These are phyloP conservation scores for Chloroclysta siterata DNA, from an alignment of 2,888 invertebrate genomes.

Conservation along the genomic window DNA sequence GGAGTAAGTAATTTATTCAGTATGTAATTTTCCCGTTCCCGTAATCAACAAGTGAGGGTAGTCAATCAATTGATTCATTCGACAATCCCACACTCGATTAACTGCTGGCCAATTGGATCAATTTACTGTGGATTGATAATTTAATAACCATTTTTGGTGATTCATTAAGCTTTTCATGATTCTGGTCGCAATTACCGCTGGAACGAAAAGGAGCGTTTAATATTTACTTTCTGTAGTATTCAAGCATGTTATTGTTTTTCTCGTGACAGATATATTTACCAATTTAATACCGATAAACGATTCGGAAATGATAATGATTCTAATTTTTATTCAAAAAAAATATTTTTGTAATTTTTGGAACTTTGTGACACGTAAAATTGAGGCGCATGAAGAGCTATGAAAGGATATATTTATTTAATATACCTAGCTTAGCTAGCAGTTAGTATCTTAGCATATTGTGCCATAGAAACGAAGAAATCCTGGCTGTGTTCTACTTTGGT, in stretches of 20 bases:
- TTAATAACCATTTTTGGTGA: constrained; percentile 17
- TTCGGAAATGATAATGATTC: no score
- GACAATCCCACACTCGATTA: constrained; percentile 30
- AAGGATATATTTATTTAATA: no score
- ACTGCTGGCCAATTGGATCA: constrained; percentile 18
- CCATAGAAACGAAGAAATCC: not conserved
- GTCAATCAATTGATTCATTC: constrained; percentile 33
- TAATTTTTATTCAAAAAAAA: no score
- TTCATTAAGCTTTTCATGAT: constrained; percentile 9
- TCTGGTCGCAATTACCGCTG: constrained; percentile 3
- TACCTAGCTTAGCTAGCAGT: no score
- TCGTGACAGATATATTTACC: no score
- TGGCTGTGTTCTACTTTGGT: not conserved
- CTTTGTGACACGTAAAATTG: no score
- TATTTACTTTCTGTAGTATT: not conserved
- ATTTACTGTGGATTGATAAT: constrained; percentile 27
- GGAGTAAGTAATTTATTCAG: constrained; percentile 12
- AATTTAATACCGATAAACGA: no score
- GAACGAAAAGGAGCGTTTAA: not conserved
- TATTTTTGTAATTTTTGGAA: no score
- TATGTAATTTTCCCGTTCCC: constrained; percentile 22
- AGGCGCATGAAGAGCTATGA: no score
- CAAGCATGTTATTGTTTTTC: not conserved
- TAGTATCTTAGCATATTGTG: no score
- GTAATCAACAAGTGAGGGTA: constrained; percentile 38